A percentile compares a stretch with the other conserved stretches of the same genome.
phyloP scores from a whole-genome alignment of 2,113 vertebrate species.

The Dasyornis broadbenti region DNA sequence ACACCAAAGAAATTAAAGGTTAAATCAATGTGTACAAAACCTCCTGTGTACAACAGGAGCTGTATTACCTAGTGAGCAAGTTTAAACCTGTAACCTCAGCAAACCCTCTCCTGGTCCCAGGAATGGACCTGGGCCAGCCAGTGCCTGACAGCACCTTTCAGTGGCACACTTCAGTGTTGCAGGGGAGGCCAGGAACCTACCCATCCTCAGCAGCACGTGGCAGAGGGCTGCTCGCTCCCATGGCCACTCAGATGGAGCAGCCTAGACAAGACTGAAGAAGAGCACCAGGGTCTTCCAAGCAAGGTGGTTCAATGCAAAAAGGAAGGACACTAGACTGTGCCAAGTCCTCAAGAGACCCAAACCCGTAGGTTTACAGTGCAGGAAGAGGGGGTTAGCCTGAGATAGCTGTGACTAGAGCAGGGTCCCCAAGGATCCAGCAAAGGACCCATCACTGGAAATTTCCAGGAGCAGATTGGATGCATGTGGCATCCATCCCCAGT shows the following conservation, averaged over 20 bases:
- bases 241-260: fast-evolving
- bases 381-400: background rate
- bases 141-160: background rate
- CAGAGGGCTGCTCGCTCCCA: background rate
- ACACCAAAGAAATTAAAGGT: background rate
- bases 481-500: fast-evolving
- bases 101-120: background rate
- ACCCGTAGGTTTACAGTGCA: background rate
- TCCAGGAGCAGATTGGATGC: background rate
- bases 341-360: background rate
- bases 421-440: background rate
- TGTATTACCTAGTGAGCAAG: background rate
- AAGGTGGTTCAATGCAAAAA: background rate
- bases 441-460: background rate
- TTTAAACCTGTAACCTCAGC: background rate
- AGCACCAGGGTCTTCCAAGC: background rate
- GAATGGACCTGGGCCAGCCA: background rate
- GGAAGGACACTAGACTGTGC: background rate
- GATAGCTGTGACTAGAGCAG: background rate
- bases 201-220: fast-evolving
- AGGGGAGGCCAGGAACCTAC: background rate
- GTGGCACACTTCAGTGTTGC: background rate
- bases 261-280: background rate
- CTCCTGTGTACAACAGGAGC: background rate
- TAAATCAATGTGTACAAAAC: background rate